Conservation (phyloP, 2,888 invertebrate species). For the Drosophila formosana region DNA sequence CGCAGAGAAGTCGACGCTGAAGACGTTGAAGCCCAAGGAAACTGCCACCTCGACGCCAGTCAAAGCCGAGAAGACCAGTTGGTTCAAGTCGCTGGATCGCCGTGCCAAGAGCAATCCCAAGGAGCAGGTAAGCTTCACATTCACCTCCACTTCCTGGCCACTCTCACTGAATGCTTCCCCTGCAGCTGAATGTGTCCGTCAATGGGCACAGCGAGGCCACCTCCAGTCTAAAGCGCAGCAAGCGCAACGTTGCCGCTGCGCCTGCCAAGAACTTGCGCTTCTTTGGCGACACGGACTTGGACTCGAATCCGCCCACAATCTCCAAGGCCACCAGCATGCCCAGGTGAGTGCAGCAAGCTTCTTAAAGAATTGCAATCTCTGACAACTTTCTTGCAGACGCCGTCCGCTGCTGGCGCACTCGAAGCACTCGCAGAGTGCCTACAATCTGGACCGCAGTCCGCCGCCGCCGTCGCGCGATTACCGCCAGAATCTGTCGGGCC, state of each 20-base stretch:
- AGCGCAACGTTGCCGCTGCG: conserved; percentile 69
- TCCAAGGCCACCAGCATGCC: conserved; percentile 82
- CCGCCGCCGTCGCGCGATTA: conserved; percentile 76
- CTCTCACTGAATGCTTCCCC: neutral
- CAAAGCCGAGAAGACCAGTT: conserved; percentile 87
- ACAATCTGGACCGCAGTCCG: conserved; percentile 82
- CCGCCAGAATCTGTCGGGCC: conserved; percentile 69
- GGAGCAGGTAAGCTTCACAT: conserved; percentile 72
- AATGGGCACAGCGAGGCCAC: conserved; percentile 74
- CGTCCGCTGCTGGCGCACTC: conserved; percentile 75
- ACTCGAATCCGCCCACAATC: conserved; percentile 88
- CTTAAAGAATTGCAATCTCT: no score
- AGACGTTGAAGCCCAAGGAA: conserved; percentile 61
- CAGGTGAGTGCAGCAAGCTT: conserved; percentile 64
- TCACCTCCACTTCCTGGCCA: neutral
- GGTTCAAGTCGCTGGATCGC: conserved; percentile 93
- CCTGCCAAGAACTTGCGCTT: conserved; percentile 90
- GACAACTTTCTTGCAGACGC: conserved; percentile 55
- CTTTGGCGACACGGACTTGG: conserved; percentile 93
- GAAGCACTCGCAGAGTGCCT: conserved; percentile 85
- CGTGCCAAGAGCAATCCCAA: conserved; percentile 89
- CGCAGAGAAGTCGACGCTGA: conserved; percentile 76
- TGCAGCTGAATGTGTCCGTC: conserved; percentile 73
- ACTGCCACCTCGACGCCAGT: conserved; percentile 83
- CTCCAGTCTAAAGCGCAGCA: conserved; percentile 79